Evolutionary conservation across 92 coral and sea anemone genomes (phyloP).

Genomic region (Galaxea fascicularis): DNA sequence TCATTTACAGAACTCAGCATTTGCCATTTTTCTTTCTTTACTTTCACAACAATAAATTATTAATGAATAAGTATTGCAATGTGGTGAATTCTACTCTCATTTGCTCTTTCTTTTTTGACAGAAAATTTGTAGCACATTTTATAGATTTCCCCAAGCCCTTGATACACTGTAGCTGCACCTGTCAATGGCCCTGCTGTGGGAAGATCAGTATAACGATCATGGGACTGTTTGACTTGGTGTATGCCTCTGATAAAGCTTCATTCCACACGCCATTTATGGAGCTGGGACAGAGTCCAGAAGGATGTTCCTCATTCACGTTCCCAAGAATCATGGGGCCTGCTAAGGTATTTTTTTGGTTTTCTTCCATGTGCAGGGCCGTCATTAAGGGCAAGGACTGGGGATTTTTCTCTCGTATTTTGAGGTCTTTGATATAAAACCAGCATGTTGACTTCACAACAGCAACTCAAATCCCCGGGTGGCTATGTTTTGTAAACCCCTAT

Average conservation of each 20-base stretch:
- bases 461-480: no score
- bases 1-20: no score
- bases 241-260: conserved; percentile 91
- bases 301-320: conserved; percentile 91
- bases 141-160: conserved; percentile 98
- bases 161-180: conserved; percentile 94
- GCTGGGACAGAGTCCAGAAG: conserved; percentile 99
- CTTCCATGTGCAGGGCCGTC: no score
- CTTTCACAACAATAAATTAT: no score
- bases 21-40: no score
- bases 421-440: no score
- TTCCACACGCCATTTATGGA: conserved; percentile 97
- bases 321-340: conserved; percentile 95
- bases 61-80: no score
- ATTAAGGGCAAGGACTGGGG: no score
- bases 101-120: conserved; percentile 3
- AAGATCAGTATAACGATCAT: conserved; percentile 90
- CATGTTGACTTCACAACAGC: no score
- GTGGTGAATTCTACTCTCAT: neutral
- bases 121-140: conserved; percentile 88
- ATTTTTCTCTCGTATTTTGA: no score
- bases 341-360: conserved; percentile 58
- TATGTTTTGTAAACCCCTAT: no score
- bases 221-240: conserved; percentile 88
- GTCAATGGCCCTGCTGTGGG: conserved; percentile 99